Conservation (phyloP, 1,140 invertebrate genomes). For the Ceratina japonica region DNA sequence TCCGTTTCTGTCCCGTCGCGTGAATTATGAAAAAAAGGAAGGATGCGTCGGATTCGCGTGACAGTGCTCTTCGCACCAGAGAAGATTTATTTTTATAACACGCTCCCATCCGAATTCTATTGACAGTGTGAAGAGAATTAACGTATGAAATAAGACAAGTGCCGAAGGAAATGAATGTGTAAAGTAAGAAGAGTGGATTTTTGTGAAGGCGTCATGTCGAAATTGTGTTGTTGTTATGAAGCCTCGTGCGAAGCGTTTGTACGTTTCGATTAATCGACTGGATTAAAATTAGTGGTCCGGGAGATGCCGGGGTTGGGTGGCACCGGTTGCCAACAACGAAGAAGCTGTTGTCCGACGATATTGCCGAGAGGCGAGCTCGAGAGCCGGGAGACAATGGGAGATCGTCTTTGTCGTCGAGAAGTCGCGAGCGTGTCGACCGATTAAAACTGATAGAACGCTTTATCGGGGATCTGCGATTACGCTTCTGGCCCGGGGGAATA, state of each 20-base stretch:
- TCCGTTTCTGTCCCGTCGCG: too few species aligned
- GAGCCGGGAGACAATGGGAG: constrained; percentile 58
- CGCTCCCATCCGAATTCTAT: too few species aligned
- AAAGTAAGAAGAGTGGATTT: too few species aligned
- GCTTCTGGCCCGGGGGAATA: not conserved
- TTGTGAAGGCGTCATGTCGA: not conserved
- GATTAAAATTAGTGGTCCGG: constrained; percentile 3
- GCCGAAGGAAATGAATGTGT: too few species aligned
- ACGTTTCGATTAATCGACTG: constrained; percentile 30
- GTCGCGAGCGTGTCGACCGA: constrained; percentile 18
- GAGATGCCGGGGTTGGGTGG: constrained; percentile 44
- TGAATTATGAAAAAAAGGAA: too few species aligned
- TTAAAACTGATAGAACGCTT: constrained; percentile 24
- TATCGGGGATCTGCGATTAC: constrained; percentile 19
- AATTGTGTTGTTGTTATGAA: not conserved
- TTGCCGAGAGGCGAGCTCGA: constrained; percentile 54
- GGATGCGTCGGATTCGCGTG: not conserved
- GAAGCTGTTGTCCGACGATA: constrained; percentile 48
- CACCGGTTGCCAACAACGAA: constrained; percentile 24
- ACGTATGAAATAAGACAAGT: too few species aligned
- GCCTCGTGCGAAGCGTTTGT: not conserved
- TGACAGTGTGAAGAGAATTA: too few species aligned
- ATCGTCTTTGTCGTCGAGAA: constrained; percentile 21
- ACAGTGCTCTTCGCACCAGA: not conserved
- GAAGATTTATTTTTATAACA: too few species aligned